Percentiles rank a stretch among this genome's conserved stretches.
These are phyloP conservation scores for Ecliptopera silaceata DNA, from an alignment of 2,888 invertebrate genomes.

Conservation along the genomic window DNA sequence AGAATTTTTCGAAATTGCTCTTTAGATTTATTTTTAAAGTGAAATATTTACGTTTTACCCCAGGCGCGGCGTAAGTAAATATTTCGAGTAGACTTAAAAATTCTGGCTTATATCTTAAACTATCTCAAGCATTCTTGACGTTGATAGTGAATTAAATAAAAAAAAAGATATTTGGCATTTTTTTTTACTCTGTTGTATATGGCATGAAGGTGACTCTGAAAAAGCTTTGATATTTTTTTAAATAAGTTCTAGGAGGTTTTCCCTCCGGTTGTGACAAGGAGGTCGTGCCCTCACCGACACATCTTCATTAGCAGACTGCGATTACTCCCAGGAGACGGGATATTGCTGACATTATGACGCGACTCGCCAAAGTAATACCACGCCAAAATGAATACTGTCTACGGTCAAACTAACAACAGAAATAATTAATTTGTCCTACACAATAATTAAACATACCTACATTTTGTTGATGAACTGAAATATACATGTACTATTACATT, in stretches of 20 bases:
- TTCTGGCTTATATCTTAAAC: too few species aligned
- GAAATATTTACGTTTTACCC: too few species aligned
- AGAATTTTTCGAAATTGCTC: constrained; percentile 24
- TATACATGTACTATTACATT: too few species aligned
- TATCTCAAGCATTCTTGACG: too few species aligned
- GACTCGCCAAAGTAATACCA: constrained; percentile 17
- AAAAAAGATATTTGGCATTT: too few species aligned
- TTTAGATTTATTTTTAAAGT: not conserved
- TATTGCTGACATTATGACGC: constrained; percentile 43
- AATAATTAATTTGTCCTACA: too few species aligned
- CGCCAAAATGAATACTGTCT: constrained; percentile 13
- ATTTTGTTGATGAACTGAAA: too few species aligned
- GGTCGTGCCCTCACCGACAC: constrained; percentile 59
- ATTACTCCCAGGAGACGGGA: constrained; percentile 65
- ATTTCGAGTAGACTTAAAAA: too few species aligned
- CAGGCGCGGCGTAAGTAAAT: too few species aligned
- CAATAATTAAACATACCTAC: too few species aligned
- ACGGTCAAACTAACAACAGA: too few species aligned
- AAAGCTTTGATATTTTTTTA: not conserved
- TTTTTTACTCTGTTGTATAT: too few species aligned
- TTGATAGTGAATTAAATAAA: not conserved
- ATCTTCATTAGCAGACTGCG: constrained; percentile 68
- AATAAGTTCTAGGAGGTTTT: constrained; percentile 16
- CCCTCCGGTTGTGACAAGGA: constrained; percentile 40
- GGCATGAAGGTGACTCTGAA: not conserved